phyloP scores from a whole-genome alignment of 2,888 invertebrate species.

The Dasypolia templi region DNA sequence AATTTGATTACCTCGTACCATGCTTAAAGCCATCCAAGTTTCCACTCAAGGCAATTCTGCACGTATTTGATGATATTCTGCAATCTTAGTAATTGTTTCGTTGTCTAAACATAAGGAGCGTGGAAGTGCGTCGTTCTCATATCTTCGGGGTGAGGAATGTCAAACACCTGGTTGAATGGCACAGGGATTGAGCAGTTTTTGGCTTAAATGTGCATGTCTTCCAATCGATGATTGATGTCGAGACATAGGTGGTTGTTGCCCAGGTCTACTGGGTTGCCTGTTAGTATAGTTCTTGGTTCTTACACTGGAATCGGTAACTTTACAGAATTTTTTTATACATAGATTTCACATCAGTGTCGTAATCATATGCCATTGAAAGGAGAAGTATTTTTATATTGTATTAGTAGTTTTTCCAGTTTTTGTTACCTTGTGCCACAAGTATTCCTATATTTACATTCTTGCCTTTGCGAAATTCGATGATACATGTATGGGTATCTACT shows the following conservation, averaged over 20 bases:
- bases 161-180: conserved; percentile 46
- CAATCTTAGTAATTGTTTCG: conserved; percentile 22
- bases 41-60: conserved; percentile 34
- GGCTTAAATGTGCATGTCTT: conserved; percentile 45
- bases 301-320: conserved; percentile 57
- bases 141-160: conserved; percentile 30
- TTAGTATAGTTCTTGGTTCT: conserved; percentile 59
- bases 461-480: no score
- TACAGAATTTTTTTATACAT: conserved; percentile 1
- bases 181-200: conserved; percentile 61
- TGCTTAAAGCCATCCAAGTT: conserved; percentile 26
- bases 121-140: conserved; percentile 30
- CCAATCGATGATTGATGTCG: conserved; percentile 36
- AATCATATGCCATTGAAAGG: no score
- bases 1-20: conserved; percentile 22
- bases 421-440: no score
- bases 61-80: conserved; percentile 29
- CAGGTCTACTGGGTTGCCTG: conserved; percentile 49
- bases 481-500: no score
- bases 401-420: no score
- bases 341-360: neutral
- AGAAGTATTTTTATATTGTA: no score
- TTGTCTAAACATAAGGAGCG: conserved; percentile 33
- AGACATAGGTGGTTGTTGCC: conserved; percentile 63
- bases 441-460: no score